Conservation (phyloP, 1,140 invertebrate genomes). For the Drosophila eugracilis region DNA sequence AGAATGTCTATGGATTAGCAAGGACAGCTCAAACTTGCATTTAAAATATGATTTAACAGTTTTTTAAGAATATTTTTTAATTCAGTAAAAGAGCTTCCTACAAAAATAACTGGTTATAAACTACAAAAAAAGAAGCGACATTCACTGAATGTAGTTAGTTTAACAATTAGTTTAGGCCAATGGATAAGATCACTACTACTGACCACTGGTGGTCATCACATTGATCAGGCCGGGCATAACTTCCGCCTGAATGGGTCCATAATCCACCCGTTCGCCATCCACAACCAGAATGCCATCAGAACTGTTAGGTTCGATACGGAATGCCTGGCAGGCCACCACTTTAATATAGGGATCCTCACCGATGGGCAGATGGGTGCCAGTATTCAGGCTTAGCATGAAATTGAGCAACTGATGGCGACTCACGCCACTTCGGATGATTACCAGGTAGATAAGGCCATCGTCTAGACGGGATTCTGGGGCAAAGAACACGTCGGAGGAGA, state of each 20-base stretch:
- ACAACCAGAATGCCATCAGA: conserved; percentile 91
- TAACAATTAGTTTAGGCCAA: too few relatives aligned
- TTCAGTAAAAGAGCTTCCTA: neutral
- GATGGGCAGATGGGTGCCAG: conserved; percentile 89
- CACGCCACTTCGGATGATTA: conserved; percentile 91
- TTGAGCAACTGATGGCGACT: conserved; percentile 90
- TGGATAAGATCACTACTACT: conserved; percentile 4
- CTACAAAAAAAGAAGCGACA: neutral
- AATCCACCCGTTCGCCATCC: conserved; percentile 95
- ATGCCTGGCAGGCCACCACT: conserved; percentile 93
- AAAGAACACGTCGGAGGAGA: conserved; percentile 93
- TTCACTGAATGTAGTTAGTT: conserved; percentile 8
- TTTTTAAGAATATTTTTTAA: neutral
- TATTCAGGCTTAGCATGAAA: conserved; percentile 91
- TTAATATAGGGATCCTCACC: conserved; percentile 86
- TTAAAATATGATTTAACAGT: too few relatives aligned
- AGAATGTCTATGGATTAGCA: too few relatives aligned
- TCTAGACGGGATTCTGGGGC: conserved; percentile 93
- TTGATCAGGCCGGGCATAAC: conserved; percentile 92
- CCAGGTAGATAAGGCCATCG: conserved; percentile 96
- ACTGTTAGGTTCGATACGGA: conserved; percentile 93
- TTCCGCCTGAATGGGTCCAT: conserved; percentile 94
- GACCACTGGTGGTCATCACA: conserved; percentile 87
- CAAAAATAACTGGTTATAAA: too few relatives aligned
- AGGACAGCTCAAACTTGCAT: too few relatives aligned